These are phyloP conservation scores for Drosophila tropicalis DNA, from an alignment of 1,140 invertebrate species.

Conservation along the genomic window DNA sequence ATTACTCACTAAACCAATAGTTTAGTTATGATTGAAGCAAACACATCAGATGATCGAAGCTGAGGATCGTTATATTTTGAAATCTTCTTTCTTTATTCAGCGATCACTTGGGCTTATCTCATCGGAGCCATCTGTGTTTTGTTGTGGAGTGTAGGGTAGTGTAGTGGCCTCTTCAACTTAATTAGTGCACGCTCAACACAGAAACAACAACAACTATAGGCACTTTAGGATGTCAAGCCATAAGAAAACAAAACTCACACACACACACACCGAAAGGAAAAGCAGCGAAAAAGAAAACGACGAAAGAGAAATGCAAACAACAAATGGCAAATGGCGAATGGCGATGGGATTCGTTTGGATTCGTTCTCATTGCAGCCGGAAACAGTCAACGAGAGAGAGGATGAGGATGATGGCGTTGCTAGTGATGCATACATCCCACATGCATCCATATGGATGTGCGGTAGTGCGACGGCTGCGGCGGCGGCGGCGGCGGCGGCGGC, in stretches of 20 bases:
- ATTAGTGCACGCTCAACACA: conserved; percentile 72
- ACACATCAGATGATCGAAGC: too few relatives aligned
- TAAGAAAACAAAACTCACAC: too few relatives aligned
- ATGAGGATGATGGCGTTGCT: conserved; percentile 40
- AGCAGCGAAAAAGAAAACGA: conserved; percentile 2
- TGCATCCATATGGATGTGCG: not conserved
- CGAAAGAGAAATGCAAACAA: conserved; percentile 36
- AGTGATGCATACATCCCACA: conserved; percentile 70
- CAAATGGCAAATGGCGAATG: conserved; percentile 42
- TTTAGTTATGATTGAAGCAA: too few relatives aligned
- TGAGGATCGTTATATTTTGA: not conserved
- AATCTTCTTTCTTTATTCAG: not conserved
- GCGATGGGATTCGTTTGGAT: conserved; percentile 24
- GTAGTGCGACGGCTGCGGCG: not conserved
- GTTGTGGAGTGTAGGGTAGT: conserved; percentile 14
- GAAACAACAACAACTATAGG: conserved; percentile 43
- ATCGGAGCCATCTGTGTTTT: conserved; percentile 30
- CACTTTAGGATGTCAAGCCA: conserved; percentile 70
- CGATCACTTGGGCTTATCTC: conserved; percentile 47
- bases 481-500: not conserved
- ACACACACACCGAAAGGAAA: conserved; percentile 16
- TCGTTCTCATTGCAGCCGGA: conserved; percentile 49
- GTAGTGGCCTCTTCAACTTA: conserved; percentile 61
- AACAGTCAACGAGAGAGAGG: conserved; percentile 37
- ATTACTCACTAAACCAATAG: too few relatives aligned